These are phyloP conservation scores for Porites australiensis DNA, from an alignment of 64 coral and sea anemone species.

Conservation along the genomic window DNA sequence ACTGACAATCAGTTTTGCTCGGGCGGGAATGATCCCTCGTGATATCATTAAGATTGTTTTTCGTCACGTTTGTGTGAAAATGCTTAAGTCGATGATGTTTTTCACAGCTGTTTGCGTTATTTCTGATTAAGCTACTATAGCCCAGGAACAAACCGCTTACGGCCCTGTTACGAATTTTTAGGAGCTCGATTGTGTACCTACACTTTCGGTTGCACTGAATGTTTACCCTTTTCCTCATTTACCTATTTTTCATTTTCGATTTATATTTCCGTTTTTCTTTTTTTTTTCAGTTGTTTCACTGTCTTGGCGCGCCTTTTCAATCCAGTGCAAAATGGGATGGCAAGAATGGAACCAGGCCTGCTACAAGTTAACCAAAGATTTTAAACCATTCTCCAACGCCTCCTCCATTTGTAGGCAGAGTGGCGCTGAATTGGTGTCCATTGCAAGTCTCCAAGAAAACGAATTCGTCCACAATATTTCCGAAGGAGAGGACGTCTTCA, in stretches of 20 bases:
- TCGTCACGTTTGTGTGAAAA: too few species aligned
- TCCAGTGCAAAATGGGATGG: conserved; percentile 6
- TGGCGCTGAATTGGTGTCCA: not conserved
- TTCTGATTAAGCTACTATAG: too few species aligned
- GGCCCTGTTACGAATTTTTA: too few species aligned
- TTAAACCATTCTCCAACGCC: not conserved
- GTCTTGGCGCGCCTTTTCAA: not conserved
- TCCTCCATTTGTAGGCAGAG: not conserved
- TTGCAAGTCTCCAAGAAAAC: conserved; percentile 27
- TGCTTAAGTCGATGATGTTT: too few species aligned
- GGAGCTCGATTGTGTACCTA: too few species aligned
- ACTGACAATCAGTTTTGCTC: too few species aligned
- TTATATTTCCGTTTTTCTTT: not conserved
- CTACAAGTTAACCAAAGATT: not conserved
- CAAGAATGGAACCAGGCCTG: conserved; percentile 20
- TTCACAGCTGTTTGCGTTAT: too few species aligned
- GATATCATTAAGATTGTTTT: too few species aligned
- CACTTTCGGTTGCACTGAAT: too few species aligned
- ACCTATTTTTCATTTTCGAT: not conserved
- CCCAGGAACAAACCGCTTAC: too few species aligned
- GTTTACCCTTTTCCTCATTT: not conserved
- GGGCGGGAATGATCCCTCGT: too few species aligned
- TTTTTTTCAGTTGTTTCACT: not conserved
- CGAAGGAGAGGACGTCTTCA: not conserved
- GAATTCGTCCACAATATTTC: not conserved